Percentiles rank a stretch among this genome's conserved stretches.
Conservation (phyloP, 1,140 invertebrate genomes). For the Cecropterus lyciades region DNA sequence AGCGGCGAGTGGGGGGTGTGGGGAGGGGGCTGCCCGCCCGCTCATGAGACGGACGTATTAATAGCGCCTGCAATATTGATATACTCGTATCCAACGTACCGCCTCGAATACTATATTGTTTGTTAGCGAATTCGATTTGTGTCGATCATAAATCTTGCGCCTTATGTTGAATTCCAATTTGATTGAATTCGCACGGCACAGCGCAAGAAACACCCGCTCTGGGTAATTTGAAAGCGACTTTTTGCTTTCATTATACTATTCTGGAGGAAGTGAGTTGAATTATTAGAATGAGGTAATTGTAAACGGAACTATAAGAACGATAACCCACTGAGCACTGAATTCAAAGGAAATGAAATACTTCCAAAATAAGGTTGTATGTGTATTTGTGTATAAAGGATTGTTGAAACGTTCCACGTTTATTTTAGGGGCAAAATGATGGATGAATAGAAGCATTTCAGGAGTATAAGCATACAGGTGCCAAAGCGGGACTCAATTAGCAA, state of each 20-base stretch:
- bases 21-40: conserved; percentile 56
- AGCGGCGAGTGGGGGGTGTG: conserved; percentile 74
- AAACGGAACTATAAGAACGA: background rate
- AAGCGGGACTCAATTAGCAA: conserved; percentile 78
- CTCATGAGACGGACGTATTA: conserved; percentile 82
- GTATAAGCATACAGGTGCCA: conserved; percentile 57
- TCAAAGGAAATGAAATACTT: background rate
- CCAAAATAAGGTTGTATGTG: no score
- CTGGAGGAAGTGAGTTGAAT: conserved; percentile 7
- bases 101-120: conserved; percentile 83
- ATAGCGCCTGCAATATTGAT: conserved; percentile 84
- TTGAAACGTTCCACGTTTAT: conserved; percentile 5
- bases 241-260: conserved; percentile 29
- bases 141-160: conserved; percentile 84
- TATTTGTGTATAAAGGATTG: background rate
- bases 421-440: conserved; percentile 54
- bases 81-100: conserved; percentile 79
- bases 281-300: conserved; percentile 10
- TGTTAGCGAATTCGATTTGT: conserved; percentile 83
- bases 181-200: conserved; percentile 71
- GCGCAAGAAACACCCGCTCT: conserved; percentile 52
- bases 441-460: conserved; percentile 51
- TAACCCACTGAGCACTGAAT: background rate
- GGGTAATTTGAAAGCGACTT: conserved; percentile 46
- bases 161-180: conserved; percentile 79